Conservation (phyloP, 2,113 vertebrate genomes). For the Alligator mississippiensis region DNA sequence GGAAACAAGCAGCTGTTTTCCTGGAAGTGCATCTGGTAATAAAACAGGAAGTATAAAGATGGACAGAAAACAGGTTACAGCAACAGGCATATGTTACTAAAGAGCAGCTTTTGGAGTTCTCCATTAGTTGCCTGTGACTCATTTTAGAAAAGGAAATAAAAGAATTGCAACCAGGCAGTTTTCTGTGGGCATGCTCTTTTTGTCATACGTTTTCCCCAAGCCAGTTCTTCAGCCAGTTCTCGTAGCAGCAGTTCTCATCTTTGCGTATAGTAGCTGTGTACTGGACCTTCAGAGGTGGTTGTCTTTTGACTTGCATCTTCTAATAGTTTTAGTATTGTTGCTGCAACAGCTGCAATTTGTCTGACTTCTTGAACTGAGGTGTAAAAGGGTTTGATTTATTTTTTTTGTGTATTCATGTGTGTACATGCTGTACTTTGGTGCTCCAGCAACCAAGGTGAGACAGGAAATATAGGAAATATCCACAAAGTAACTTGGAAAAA, state of each 20-base stretch:
- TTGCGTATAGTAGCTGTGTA: not conserved
- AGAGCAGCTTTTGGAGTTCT: not conserved
- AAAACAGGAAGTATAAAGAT: constrained; percentile 31
- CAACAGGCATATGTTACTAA: not conserved
- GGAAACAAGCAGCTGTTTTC: constrained; percentile 49
- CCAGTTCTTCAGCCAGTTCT: not conserved
- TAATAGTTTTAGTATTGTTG: not conserved
- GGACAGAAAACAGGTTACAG: constrained; percentile 21
- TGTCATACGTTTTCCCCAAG: not conserved
- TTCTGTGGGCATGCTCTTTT: not conserved
- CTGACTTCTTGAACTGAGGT: constrained; percentile 10
- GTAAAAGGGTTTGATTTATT: not conserved
- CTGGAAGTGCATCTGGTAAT: constrained; percentile 29
- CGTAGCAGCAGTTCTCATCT: not conserved
- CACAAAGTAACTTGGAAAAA: not conserved
- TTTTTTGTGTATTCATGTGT: not conserved
- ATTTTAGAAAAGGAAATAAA: constrained; percentile 13
- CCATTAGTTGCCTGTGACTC: not conserved
- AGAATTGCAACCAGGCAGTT: not conserved
- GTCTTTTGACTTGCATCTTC: not conserved
- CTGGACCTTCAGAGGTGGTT: not conserved
- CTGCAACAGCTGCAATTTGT: constrained; percentile 3
- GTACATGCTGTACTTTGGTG: not conserved
- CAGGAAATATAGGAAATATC: not conserved
- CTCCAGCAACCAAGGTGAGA: not conserved